These are phyloP conservation scores for Dendrocincla fuliginosa DNA, from an alignment of 2,797 vertebrate species.

Conservation along the genomic window DNA sequence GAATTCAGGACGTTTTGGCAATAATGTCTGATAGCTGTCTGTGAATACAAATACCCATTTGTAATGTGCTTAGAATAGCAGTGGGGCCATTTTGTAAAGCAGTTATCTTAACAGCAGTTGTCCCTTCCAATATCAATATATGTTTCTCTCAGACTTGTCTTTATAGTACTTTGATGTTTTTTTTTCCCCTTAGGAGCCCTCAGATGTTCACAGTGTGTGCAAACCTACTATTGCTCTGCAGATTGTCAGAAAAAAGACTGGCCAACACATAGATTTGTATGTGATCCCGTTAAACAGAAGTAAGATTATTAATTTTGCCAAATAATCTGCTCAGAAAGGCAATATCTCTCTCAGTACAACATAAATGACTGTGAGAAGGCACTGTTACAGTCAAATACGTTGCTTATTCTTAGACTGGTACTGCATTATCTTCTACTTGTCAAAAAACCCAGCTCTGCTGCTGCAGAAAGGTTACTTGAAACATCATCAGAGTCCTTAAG, in stretches of 20 bases:
- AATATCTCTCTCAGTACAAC: not conserved
- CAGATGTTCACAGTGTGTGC: slow-evolving; percentile 86
- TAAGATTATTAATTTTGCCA: slow-evolving; percentile 42
- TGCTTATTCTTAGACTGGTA: not conserved
- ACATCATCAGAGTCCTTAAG: not conserved
- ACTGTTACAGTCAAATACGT: not conserved
- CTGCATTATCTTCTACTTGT: not conserved
- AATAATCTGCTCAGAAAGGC: not conserved
- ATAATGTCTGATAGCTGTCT: not conserved
- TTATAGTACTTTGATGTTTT: not conserved
- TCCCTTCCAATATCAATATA: accelerated
- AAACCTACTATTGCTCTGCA: slow-evolving; percentile 84
- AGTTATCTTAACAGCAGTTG: not conserved
- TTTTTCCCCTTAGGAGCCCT: slow-evolving; percentile 76
- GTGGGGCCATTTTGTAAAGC: not conserved
- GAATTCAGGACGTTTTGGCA: not conserved
- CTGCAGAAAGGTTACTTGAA: not conserved
- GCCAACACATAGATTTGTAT: slow-evolving; percentile 82
- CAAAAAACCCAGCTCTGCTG: not conserved
- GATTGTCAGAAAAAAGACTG: slow-evolving; percentile 89
- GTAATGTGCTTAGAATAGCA: not conserved
- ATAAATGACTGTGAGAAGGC: not conserved
- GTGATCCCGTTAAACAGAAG: slow-evolving; percentile 73
- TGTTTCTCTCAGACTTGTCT: not conserved
- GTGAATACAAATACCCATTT: not conserved